Evolutionary conservation across 1,140 invertebrate genomes (phyloP).

Genomic region (Sycophila sp.): DNA sequence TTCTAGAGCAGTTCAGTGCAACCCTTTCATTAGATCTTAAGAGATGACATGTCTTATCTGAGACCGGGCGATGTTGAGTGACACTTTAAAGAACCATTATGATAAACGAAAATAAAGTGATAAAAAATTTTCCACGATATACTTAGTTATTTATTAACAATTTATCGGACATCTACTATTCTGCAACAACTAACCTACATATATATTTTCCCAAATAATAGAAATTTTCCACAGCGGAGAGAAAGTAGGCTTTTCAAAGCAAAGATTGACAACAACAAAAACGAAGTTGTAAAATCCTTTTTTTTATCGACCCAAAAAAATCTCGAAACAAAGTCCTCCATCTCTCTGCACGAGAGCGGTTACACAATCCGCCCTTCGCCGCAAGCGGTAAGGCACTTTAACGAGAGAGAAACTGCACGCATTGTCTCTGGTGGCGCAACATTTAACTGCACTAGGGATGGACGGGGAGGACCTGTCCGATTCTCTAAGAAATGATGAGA

Average conservation of each 20-base stretch:
- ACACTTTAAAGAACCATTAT: too few relatives aligned
- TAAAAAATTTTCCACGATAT: too few relatives aligned
- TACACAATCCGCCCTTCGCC: neutral
- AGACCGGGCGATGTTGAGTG: too few relatives aligned
- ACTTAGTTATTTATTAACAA: too few relatives aligned
- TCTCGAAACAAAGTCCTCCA: neutral
- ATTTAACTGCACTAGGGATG: neutral
- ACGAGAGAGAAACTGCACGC: neutral
- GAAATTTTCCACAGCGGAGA: neutral
- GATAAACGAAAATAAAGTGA: too few relatives aligned
- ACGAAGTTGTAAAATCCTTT: neutral
- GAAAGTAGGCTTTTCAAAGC: neutral
- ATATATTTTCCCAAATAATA: too few relatives aligned
- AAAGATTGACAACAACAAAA: neutral
- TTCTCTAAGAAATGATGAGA: constrained; percentile 3
- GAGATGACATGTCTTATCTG: too few relatives aligned
- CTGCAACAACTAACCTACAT: too few relatives aligned
- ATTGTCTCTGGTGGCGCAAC: constrained; percentile 14
- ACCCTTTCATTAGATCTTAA: too few relatives aligned
- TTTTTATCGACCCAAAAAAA: neutral
- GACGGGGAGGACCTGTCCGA: constrained; percentile 3
- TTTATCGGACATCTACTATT: too few relatives aligned
- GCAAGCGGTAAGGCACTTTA: constrained; percentile 3
- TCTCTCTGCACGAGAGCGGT: neutral
- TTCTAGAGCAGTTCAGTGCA: too few relatives aligned